Conservation (phyloP, 1,140 invertebrate genomes). For the Caenorhabditis elegans region WBcel235 BX284604.4:5550501-5551000, state of each 20-base stretch:
- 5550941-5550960: no score
- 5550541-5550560: no score
- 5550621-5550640: neutral
- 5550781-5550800: neutral
- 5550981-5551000: neutral
- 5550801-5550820: neutral
- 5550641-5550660: no score
- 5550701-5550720: no score
- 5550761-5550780: neutral
- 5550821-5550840: neutral
- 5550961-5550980: neutral
- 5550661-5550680: neutral
- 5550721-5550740: no score
- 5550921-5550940: no score
- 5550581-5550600: no score
- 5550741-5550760: neutral
- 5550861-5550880: neutral
- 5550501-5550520: no score
- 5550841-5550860: slow-evolving; percentile 17
- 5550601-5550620: neutral
- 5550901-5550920: neutral
- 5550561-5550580: no score
- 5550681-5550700: neutral
- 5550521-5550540: no score
- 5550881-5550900: neutral